phyloP scores from a whole-genome alignment of 2,797 vertebrate species.

The Notamacropus eugenii region DNA sequence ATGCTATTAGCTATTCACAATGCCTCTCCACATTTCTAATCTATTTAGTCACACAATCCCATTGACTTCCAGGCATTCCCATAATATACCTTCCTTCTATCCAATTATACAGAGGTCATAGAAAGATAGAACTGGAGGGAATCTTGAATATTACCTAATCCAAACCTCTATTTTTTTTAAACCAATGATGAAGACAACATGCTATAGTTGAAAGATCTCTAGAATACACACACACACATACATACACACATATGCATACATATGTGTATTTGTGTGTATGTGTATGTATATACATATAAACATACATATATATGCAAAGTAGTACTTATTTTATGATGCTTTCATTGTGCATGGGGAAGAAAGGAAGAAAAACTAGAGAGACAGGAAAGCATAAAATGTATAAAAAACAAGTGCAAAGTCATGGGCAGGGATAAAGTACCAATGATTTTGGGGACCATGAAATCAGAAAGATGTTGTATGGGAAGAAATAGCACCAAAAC shows the following conservation, averaged over 20 bases:
- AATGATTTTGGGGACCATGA: background rate
- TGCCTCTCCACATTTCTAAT: background rate
- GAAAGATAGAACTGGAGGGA: background rate
- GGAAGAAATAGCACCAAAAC: background rate
- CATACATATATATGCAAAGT: background rate
- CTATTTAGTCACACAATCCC: background rate
- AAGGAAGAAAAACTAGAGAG: background rate
- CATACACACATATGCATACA: no score
- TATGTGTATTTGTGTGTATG: background rate
- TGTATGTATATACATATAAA: background rate
- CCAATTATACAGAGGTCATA: background rate
- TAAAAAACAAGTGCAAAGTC: background rate
- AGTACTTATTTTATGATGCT: background rate
- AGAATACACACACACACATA: background rate
- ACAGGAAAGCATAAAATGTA: background rate
- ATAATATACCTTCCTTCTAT: background rate
- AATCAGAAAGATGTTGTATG: background rate
- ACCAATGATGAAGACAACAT: background rate
- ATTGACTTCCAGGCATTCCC: background rate
- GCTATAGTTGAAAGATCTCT: background rate
- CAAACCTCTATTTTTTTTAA: background rate
- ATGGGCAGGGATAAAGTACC: background rate
- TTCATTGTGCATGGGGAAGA: background rate
- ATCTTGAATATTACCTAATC: background rate
- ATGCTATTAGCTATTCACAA: background rate